Percentiles rank a stretch among this genome's conserved stretches.
These are phyloP conservation scores for Cyprinodon variegatus DNA, from an alignment of 2,113 vertebrate genomes.

Conservation along the genomic window DNA sequence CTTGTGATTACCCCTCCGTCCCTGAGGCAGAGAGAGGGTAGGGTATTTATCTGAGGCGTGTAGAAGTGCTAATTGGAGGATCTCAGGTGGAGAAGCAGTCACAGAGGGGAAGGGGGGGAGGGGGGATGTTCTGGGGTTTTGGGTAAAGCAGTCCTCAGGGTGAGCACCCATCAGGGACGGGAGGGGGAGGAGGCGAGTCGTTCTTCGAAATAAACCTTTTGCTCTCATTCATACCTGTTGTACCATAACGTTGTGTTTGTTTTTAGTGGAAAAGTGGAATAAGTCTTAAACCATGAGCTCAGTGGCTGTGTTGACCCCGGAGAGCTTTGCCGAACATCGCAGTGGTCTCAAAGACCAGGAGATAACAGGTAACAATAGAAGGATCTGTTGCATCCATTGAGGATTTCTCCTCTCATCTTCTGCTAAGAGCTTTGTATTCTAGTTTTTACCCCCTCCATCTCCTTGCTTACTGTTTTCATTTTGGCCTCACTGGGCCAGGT, in stretches of 20 bases:
- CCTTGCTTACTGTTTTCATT: background rate
- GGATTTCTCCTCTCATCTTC: background rate
- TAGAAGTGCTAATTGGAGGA: slow-evolving; percentile 61
- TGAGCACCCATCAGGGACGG: background rate
- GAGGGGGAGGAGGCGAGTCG: background rate
- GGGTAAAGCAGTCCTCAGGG: slow-evolving; percentile 1
- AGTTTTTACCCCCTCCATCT: slow-evolving; percentile 8
- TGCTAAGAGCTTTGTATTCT: background rate
- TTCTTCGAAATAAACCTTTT: background rate
- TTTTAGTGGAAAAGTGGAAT: slow-evolving; percentile 79
- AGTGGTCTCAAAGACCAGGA: slow-evolving; percentile 81
- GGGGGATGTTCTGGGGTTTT: slow-evolving; percentile 18
- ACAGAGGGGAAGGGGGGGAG: slow-evolving; percentile 19
- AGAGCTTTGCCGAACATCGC: slow-evolving; percentile 84
- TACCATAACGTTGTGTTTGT: background rate
- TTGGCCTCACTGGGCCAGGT: slow-evolving; percentile 59
- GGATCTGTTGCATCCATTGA: background rate
- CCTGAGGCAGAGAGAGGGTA: background rate
- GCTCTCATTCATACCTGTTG: background rate
- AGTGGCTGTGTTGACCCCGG: slow-evolving; percentile 83
- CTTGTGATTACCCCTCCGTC: slow-evolving; percentile 29
- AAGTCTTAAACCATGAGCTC: slow-evolving; percentile 85
- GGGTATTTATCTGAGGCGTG: slow-evolving; percentile 52
- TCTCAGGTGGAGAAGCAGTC: slow-evolving; percentile 58
- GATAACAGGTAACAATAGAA: slow-evolving; percentile 67